Evolutionary conservation across 2,113 vertebrate species (phyloP), one percentile per base, ranked within the genome.

Genomic region (Ophiodon elongatus): DNA sequence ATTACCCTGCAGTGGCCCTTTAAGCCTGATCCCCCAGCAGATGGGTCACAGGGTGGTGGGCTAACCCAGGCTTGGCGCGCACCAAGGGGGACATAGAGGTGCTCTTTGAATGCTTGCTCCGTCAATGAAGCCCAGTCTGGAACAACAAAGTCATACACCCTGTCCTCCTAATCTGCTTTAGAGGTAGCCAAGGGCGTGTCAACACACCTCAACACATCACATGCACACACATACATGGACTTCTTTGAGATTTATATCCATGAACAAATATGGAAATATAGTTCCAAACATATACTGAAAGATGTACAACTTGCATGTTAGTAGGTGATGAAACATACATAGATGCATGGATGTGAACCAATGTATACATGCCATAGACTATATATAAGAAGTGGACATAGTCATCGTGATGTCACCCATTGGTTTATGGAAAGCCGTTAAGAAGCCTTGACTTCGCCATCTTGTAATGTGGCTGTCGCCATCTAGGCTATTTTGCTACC

Each of bases 1-100:
- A 93, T 94, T 91, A 93, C 85, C 84, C 90, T 80, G 64, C 76
- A 73, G 88, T 69, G 84, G 73, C 82, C 74, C 76, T 92, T 85
- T 63, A 82, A 87, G 63, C 79, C 72, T 56, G 82, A 86, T 83
- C 76, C 71, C 79, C 35, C 69, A 74, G 84, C 65, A 82, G 83
- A 76, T 69, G 75, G 82, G 76, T 89, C 87, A 82, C 31, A 41
- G 65, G 79, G 69, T 87, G 83, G 66, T 81, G 69, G 79, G 27
- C 47, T 56, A 84, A 73, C 70, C 54, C 78, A 69, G 69, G 56
- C 72, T 80, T 76, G 76, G 71, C 23, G 7, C 85, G 77, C 74
- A 62, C 65, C 41, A 70, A 41, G 57, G 57, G 73, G 79, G 56
- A 85, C 78, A 84, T 31, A 59, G 79, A 75, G 70, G 68, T 83